A percentile compares a stretch with the other conserved stretches of the same genome.
These are phyloP conservation scores for Propithecus perrieri DNA, from an alignment of 2,797 vertebrate species.

Conservation along the genomic window DNA sequence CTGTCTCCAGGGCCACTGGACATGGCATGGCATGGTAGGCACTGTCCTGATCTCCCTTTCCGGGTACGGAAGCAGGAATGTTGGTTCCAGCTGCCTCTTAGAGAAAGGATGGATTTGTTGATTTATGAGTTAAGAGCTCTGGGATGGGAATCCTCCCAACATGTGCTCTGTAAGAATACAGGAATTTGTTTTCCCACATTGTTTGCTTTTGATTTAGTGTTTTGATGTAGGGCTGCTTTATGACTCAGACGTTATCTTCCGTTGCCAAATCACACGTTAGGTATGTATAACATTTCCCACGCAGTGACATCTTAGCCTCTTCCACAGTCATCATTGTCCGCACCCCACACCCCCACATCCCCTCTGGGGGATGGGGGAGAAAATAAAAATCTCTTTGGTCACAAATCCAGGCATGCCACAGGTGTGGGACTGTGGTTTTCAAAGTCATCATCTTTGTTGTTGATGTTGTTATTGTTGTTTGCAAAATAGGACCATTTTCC, in stretches of 20 bases:
- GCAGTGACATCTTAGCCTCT: not conserved
- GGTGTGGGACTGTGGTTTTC: not conserved
- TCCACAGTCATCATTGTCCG: not conserved
- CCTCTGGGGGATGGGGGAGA: not conserved
- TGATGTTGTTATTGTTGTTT: not conserved
- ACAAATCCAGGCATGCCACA: not conserved
- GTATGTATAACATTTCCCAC: slow-evolving; percentile 68
- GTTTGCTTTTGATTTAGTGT: slow-evolving; percentile 70
- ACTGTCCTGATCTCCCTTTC: not conserved
- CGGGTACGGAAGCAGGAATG: not conserved
- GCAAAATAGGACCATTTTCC: not conserved
- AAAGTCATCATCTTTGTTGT: not conserved
- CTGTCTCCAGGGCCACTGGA: not conserved
- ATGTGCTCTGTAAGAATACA: slow-evolving; percentile 20
- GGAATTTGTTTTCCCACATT: slow-evolving; percentile 68
- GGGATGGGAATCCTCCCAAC: slow-evolving; percentile 46
- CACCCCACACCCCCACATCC: not conserved
- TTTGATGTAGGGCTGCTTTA: slow-evolving; percentile 60
- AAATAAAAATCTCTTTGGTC: not conserved
- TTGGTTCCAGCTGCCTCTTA: not conserved
- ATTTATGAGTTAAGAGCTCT: not conserved
- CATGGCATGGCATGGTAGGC: accelerated
- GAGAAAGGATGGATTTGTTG: slow-evolving; percentile 9
- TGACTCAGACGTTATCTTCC: slow-evolving; percentile 72
- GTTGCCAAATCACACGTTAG: slow-evolving; percentile 56